These are phyloP conservation scores for Callopanchax toddi DNA, from an alignment of 2,113 vertebrate genomes.

Conservation along the genomic window DNA sequence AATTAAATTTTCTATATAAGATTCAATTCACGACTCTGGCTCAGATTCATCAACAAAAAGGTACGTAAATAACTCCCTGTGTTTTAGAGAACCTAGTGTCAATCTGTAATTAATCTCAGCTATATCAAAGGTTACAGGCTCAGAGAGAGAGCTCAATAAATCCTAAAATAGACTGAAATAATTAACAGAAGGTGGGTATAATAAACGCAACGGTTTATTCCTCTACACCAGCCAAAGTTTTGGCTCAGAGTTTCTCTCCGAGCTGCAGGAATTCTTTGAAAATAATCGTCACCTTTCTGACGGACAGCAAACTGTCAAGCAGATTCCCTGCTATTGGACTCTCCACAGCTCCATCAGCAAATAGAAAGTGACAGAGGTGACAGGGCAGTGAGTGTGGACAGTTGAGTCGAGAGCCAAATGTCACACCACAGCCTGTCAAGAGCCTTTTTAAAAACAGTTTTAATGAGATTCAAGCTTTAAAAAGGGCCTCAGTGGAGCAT, in stretches of 20 bases:
- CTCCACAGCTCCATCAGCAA: slow-evolving; percentile 60
- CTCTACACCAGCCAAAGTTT: slow-evolving; percentile 47
- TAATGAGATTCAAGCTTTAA: slow-evolving; percentile 73
- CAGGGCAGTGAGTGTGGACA: slow-evolving; percentile 64
- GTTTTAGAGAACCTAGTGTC: no score
- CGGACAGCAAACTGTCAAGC: slow-evolving; percentile 73
- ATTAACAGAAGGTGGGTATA: no score
- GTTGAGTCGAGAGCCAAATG: slow-evolving; percentile 69
- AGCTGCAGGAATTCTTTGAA: slow-evolving; percentile 52
- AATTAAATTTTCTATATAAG: no score
- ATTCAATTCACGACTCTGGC: no score
- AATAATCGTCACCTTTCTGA: slow-evolving; percentile 71
- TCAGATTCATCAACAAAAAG: no score
- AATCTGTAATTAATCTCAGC: no score
- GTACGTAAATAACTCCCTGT: no score
- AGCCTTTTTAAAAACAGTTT: slow-evolving; percentile 57
- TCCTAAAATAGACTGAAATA: no score
- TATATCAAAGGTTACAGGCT: no score
- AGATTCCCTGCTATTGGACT: slow-evolving; percentile 54
- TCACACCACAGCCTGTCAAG: slow-evolving; percentile 67
- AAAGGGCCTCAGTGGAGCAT: slow-evolving; percentile 51
- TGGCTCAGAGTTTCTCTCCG: slow-evolving; percentile 14
- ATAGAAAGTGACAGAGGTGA: slow-evolving; percentile 78
- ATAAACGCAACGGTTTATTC: no score
- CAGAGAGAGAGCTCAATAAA: no score